phyloP scores from a whole-genome alignment of 2,797 vertebrate genomes.

The Gallinago solitaria region DNA sequence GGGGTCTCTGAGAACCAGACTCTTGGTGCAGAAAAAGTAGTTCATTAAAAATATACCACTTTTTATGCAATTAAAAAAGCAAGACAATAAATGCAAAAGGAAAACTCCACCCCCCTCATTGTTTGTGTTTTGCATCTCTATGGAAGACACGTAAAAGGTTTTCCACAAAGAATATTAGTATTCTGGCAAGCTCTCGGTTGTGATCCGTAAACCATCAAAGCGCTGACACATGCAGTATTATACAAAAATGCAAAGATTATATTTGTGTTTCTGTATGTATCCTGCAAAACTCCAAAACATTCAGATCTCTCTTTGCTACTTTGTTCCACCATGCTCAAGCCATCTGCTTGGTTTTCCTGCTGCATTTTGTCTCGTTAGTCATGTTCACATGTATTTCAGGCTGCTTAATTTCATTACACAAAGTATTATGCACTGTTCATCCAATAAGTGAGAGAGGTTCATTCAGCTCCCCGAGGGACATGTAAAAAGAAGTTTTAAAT shows the following conservation, averaged over 20 bases:
- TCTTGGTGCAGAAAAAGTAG: not conserved
- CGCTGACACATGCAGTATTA: slow-evolving; percentile 6
- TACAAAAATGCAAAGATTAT: slow-evolving; percentile 1
- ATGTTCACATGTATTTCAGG: slow-evolving; percentile 55
- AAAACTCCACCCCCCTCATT: not conserved
- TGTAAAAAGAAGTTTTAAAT: slow-evolving; percentile 48
- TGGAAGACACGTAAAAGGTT: not conserved
- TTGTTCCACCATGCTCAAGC: not conserved
- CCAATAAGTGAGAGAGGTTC: slow-evolving; percentile 48
- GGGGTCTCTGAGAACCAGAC: not conserved
- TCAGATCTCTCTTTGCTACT: not conserved
- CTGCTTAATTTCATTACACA: slow-evolving; percentile 64
- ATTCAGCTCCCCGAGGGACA: not conserved
- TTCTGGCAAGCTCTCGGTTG: slow-evolving; percentile 3
- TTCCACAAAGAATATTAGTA: not conserved
- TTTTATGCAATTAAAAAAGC: not conserved
- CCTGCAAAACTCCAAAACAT: not conserved
- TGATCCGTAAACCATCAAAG: not conserved
- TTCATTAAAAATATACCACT: not conserved
- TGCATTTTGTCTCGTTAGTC: slow-evolving; percentile 61
- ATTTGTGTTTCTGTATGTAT: slow-evolving; percentile 16
- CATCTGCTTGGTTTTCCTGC: slow-evolving; percentile 60
- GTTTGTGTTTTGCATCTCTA: not conserved
- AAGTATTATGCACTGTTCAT: slow-evolving; percentile 48
- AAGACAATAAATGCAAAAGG: not conserved